Percentiles rank a stretch among this genome's conserved stretches.
phyloP scores from a whole-genome alignment of 2,888 invertebrate species.

The Rhingia rostrata region DNA sequence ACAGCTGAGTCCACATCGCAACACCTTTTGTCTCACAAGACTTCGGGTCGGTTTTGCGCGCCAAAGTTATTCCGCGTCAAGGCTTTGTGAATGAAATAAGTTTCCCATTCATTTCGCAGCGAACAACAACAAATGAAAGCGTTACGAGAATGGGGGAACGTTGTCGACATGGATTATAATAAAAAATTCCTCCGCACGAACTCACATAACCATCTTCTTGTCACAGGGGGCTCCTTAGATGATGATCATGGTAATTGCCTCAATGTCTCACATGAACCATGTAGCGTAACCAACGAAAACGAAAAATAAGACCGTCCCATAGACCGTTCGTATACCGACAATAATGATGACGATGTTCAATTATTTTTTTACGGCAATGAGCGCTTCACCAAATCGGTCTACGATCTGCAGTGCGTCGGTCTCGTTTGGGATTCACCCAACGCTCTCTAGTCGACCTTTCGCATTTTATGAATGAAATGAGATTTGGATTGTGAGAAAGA shows the following conservation, averaged over 20 bases:
- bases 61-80: conserved; percentile 27
- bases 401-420: neutral
- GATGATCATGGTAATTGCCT: conserved; percentile 26
- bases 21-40: conserved; percentile 58
- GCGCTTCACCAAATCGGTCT: conserved; percentile 39
- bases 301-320: conserved; percentile 11
- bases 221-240: conserved; percentile 32
- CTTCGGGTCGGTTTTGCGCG: conserved; percentile 32
- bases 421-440: conserved; percentile 15
- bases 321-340: conserved; percentile 15
- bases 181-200: conserved; percentile 51
- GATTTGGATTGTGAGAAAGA: conserved; percentile 9
- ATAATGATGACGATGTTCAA: conserved; percentile 51
- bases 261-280: conserved; percentile 50
- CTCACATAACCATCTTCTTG: conserved; percentile 29
- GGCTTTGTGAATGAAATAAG: conserved; percentile 53
- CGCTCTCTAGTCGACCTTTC: neutral
- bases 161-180: conserved; percentile 22
- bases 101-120: conserved; percentile 44
- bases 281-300: conserved; percentile 56
- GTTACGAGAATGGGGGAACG: conserved; percentile 26
- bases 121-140: conserved; percentile 1
- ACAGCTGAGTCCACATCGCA: conserved; percentile 68
- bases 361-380: conserved; percentile 56
- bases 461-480: conserved; percentile 29